Evolutionary conservation across 2,797 vertebrate genomes (phyloP).

Genomic region (Acanthurus tractus): DNA sequence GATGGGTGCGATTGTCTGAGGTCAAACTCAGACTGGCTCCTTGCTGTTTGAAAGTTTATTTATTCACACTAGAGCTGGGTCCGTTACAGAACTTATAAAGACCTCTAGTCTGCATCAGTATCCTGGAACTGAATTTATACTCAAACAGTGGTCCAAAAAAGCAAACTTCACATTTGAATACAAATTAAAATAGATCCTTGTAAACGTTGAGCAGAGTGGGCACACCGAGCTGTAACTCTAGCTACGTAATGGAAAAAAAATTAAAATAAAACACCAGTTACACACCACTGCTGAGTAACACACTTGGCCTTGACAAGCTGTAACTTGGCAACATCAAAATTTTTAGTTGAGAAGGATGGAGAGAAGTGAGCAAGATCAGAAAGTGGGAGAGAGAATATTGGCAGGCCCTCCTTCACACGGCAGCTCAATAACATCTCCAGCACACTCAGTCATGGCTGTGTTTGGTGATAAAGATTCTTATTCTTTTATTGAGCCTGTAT

Average conservation of each 20-base stretch:
- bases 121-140: slow-evolving; percentile 24
- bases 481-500: slow-evolving; percentile 24
- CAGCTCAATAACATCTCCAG: slow-evolving; percentile 47
- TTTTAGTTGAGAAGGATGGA: slow-evolving; percentile 61
- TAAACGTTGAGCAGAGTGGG: slow-evolving; percentile 43
- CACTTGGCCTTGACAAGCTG: slow-evolving; percentile 68
- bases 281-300: slow-evolving; percentile 72
- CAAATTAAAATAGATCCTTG: slow-evolving; percentile 49
- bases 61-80: slow-evolving; percentile 20
- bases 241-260: slow-evolving; percentile 30
- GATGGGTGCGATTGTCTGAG: neutral
- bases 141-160: slow-evolving; percentile 20
- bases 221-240: slow-evolving; percentile 52
- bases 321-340: slow-evolving; percentile 75
- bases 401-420: slow-evolving; percentile 31
- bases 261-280: slow-evolving; percentile 40
- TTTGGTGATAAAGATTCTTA: slow-evolving; percentile 26
- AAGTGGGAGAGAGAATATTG: slow-evolving; percentile 51
- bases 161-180: slow-evolving; percentile 16
- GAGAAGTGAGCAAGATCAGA: slow-evolving; percentile 40
- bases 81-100: slow-evolving; percentile 31
- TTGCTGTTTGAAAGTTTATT: slow-evolving; percentile 31
- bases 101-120: slow-evolving; percentile 21
- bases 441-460: slow-evolving; percentile 31
- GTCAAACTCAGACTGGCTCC: slow-evolving; percentile 10